These are phyloP conservation scores for Pseudococcus viburni DNA, from an alignment of 2,888 invertebrate species.

Conservation along the genomic window DNA sequence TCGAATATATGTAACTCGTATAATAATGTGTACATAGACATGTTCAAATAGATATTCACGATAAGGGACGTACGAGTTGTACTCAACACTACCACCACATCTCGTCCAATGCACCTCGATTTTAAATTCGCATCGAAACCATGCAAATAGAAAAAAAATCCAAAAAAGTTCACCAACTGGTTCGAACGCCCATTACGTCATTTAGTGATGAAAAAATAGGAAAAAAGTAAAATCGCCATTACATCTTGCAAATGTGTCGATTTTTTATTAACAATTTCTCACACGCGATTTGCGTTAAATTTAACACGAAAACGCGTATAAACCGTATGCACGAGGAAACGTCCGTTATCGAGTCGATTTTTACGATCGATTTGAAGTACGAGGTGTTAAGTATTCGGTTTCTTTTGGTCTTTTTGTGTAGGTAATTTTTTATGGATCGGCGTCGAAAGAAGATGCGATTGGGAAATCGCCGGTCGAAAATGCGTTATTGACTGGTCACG, in stretches of 20 bases:
- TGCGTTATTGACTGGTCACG: background rate
- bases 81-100: background rate
- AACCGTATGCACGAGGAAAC: background rate
- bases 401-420: background rate
- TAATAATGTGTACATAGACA: background rate
- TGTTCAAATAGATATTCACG: background rate
- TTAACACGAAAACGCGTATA: background rate
- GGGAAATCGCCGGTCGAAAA: background rate
- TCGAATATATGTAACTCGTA: background rate
- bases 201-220: background rate
- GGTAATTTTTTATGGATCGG: background rate
- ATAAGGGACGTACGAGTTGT: background rate
- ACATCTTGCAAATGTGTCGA: background rate
- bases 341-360: background rate
- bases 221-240: background rate
- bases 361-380: background rate
- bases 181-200: background rate
- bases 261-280: conserved; percentile 15
- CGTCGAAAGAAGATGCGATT: background rate
- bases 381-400: background rate
- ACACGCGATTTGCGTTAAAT: background rate
- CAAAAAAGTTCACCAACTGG: background rate
- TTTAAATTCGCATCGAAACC: background rate
- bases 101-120: background rate
- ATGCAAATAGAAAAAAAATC: background rate